These are phyloP conservation scores for Bombus terrestris DNA, from an alignment of 1,140 invertebrate species.

Conservation along the genomic window DNA sequence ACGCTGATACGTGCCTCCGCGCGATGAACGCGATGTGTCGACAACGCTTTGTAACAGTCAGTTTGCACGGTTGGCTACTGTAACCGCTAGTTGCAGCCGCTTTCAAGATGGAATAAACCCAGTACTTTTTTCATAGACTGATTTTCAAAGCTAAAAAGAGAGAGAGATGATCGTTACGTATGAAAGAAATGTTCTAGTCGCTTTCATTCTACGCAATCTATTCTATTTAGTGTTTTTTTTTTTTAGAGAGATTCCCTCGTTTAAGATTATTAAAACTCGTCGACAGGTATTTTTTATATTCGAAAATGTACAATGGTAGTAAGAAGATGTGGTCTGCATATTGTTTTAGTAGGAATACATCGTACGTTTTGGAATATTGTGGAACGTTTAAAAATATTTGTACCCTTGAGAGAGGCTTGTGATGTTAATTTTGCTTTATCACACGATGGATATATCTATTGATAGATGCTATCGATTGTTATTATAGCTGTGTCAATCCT, in stretches of 20 bases:
- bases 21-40: background rate
- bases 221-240: background rate
- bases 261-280: too few species aligned
- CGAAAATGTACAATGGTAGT: too few species aligned
- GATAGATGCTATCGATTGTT: too few species aligned
- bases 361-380: background rate
- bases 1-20: background rate
- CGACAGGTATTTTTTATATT: too few species aligned
- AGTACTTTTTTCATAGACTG: background rate
- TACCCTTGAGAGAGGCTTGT: too few species aligned
- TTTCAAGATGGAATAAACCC: background rate
- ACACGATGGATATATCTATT: too few species aligned
- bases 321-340: too few species aligned
- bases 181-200: background rate
- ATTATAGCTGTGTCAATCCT: too few species aligned
- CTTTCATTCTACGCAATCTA: fast-evolving
- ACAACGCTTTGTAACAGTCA: background rate
- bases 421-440: too few species aligned
- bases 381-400: too few species aligned
- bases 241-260: background rate
- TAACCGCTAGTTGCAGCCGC: background rate
- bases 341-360: background rate
- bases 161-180: background rate
- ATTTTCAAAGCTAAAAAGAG: background rate
- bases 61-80: background rate